phyloP scores from a whole-genome alignment of 2,888 invertebrate genomes.

The Choristoneura rosaceana region DNA sequence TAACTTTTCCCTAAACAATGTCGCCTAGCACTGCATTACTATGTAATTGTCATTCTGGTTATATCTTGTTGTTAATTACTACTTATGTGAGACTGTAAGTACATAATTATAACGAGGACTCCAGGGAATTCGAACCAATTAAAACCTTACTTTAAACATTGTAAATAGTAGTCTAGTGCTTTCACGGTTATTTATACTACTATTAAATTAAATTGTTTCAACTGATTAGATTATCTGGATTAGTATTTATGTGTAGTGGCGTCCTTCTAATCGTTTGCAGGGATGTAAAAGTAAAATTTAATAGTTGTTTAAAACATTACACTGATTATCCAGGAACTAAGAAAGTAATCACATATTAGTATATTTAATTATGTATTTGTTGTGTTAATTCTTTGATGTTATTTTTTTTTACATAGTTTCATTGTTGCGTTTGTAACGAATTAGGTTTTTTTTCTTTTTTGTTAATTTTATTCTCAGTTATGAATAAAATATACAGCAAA shows the following conservation, averaged over 20 bases:
- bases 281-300: not conserved
- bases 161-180: not conserved
- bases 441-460: too few relatives aligned
- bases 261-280: not conserved
- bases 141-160: conserved; percentile 3
- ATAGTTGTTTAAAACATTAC: not conserved
- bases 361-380: too few relatives aligned
- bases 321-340: not conserved
- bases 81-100: not conserved
- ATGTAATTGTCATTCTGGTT: conserved; percentile 13
- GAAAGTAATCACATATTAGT: too few relatives aligned
- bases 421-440: too few relatives aligned
- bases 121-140: conserved; percentile 34
- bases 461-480: too few relatives aligned
- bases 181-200: conserved; percentile 1
- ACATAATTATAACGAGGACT: conserved; percentile 27
- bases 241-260: not conserved
- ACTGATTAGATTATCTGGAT: not conserved
- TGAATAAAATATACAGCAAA: too few relatives aligned
- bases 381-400: too few relatives aligned
- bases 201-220: not conserved
- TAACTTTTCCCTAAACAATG: conserved; percentile 33
- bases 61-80: conserved; percentile 4
- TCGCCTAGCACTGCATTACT: conserved; percentile 17
- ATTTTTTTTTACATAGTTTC: too few relatives aligned